Conservation (phyloP, 2,113 vertebrate species). For the Brachyistius frenatus region DNA sequence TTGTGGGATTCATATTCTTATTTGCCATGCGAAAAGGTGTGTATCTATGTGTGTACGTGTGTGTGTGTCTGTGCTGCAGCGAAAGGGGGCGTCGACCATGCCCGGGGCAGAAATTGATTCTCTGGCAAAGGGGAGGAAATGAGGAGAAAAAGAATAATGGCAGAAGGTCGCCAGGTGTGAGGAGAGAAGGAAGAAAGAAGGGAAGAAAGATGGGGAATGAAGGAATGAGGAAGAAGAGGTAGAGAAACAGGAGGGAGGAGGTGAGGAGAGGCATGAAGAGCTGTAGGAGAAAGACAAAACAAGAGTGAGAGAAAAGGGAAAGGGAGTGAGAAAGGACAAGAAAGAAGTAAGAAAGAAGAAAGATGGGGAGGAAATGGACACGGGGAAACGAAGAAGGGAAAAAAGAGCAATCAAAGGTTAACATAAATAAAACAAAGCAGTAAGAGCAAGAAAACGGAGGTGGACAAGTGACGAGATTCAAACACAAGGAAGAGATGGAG, state of each 20-base stretch:
- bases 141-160: conserved; percentile 83
- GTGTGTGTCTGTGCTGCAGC: conserved; percentile 23
- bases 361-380: not conserved
- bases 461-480: not conserved
- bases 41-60: conserved; percentile 7
- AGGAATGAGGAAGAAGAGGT: not conserved
- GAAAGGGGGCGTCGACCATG: conserved; percentile 54
- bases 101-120: conserved; percentile 84
- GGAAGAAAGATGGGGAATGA: not conserved
- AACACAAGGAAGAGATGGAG: not conserved
- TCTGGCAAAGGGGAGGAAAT: conserved; percentile 79
- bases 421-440: not conserved
- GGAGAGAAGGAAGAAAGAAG: conserved; percentile 43
- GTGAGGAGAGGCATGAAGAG: not conserved
- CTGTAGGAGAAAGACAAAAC: not conserved
- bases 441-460: not conserved
- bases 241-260: not conserved
- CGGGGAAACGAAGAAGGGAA: not conserved
- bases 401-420: not conserved
- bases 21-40: conserved; percentile 46
- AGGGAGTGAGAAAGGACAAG: not conserved
- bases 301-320: not conserved
- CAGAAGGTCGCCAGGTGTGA: conserved; percentile 57
- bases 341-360: not conserved
- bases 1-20: conserved; percentile 54